Conservation (phyloP, 2,797 vertebrate species). For the Hylomyscus alleni region DNA sequence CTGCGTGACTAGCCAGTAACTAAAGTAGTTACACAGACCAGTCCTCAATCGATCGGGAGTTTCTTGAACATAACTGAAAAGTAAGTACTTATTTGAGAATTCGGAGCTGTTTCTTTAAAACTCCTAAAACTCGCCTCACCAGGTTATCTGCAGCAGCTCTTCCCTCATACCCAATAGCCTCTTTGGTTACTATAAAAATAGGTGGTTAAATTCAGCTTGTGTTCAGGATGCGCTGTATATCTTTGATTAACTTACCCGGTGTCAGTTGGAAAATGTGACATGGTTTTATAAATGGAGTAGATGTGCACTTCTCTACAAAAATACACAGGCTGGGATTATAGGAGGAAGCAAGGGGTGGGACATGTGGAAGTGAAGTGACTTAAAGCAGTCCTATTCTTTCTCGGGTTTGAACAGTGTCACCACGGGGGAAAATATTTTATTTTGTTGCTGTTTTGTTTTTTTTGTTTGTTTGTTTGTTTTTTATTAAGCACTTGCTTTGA, state of each 20-base stretch:
- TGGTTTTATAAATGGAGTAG: slow-evolving; percentile 70
- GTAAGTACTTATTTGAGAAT: slow-evolving; percentile 22
- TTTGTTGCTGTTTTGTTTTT: slow-evolving; percentile 22
- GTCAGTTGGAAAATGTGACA: slow-evolving; percentile 70
- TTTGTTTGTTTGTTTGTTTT: slow-evolving; percentile 54
- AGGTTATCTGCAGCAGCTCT: slow-evolving; percentile 11
- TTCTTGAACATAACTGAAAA: slow-evolving; percentile 32
- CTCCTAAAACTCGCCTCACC: not conserved
- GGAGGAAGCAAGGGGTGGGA: not conserved
- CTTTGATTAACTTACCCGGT: slow-evolving; percentile 64
- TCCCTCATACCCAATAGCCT: not conserved
- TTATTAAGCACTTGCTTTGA: slow-evolving; percentile 4
- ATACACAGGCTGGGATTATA: not conserved
- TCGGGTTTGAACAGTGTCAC: not conserved
- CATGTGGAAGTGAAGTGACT: not conserved
- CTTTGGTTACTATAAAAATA: slow-evolving; percentile 76
- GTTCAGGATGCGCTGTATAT: slow-evolving; percentile 58
- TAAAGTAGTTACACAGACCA: not conserved
- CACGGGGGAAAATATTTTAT: not conserved
- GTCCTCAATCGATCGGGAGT: not conserved
- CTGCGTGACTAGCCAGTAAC: not conserved
- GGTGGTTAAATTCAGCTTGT: slow-evolving; percentile 57
- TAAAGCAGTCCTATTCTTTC: not conserved
- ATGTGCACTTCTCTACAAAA: slow-evolving; percentile 59
- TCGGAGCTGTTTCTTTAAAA: not conserved